phyloP scores from a whole-genome alignment of 2,113 vertebrate species.

The Clarias gariepinus region DNA sequence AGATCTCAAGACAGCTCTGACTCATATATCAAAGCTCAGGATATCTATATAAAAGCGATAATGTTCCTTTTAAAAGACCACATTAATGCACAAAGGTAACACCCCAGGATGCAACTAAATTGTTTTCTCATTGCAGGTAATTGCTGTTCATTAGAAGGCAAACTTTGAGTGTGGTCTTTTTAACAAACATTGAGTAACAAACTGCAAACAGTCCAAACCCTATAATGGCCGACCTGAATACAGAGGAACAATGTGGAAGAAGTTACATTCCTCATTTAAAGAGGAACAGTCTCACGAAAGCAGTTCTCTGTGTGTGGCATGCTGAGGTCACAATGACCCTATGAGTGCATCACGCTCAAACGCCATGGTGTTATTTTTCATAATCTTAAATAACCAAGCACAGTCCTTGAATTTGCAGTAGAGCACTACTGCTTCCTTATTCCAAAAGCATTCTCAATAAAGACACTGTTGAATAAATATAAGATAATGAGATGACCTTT shows the following conservation, averaged over 20 bases:
- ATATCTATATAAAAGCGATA: slow-evolving; percentile 25
- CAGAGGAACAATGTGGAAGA: background rate
- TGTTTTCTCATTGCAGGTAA: slow-evolving; percentile 12
- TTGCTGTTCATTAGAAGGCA: background rate
- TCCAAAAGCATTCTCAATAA: slow-evolving; percentile 64
- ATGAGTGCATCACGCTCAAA: slow-evolving; percentile 53
- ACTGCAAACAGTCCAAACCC: background rate
- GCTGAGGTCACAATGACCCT: slow-evolving; percentile 50
- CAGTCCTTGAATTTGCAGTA: slow-evolving; percentile 42
- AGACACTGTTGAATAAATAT: slow-evolving; percentile 71
- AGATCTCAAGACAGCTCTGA: slow-evolving; percentile 29
- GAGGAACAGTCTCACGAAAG: background rate
- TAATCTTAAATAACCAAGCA: slow-evolving; percentile 54
- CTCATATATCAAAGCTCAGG: slow-evolving; percentile 13
- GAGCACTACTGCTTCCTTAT: slow-evolving; percentile 52
- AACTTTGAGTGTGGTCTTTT: background rate
- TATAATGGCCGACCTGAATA: background rate
- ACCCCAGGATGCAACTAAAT: background rate
- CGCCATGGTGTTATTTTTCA: slow-evolving; percentile 52
- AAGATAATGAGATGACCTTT: slow-evolving; percentile 72
- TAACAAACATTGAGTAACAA: slow-evolving; percentile 18
- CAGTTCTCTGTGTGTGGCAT: background rate
- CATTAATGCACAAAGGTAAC: slow-evolving; percentile 20
- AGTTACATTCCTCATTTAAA: background rate
- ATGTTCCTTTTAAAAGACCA: slow-evolving; percentile 12